A percentile compares a stretch with the other conserved stretches of the same genome.
These are phyloP conservation scores for Saccopteryx bilineata DNA, from an alignment of 2,113 vertebrate genomes.

Conservation along the genomic window DNA sequence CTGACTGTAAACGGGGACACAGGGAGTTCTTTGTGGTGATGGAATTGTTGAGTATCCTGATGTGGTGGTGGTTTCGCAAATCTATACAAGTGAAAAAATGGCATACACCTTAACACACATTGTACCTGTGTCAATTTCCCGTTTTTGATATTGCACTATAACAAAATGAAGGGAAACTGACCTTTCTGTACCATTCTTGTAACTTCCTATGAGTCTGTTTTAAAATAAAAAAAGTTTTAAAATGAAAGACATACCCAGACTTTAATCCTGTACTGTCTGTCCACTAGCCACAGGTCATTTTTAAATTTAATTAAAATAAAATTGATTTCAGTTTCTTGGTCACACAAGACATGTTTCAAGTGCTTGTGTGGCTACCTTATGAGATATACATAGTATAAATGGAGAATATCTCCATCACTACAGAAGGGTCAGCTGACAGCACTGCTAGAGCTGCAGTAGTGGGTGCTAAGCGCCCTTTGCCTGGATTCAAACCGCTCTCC, in stretches of 20 bases:
- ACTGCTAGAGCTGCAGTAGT: background rate
- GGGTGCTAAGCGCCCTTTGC: background rate
- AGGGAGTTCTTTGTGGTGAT: background rate
- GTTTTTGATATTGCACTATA: background rate
- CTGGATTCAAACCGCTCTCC: background rate
- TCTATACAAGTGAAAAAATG: background rate
- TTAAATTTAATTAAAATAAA: background rate
- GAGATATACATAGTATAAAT: background rate
- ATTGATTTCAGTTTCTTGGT: background rate
- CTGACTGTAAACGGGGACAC: background rate
- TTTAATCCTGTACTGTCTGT: background rate
- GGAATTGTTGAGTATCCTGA: background rate
- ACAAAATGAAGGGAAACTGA: background rate
- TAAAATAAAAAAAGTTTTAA: slow-evolving; percentile 9
- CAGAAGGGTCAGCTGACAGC: background rate
- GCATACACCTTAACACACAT: background rate
- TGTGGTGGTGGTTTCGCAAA: background rate
- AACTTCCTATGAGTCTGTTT: slow-evolving; percentile 23
- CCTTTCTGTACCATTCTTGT: background rate
- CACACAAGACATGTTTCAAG: background rate
- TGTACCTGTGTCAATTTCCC: background rate
- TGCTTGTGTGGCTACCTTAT: background rate
- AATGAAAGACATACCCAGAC: background rate
- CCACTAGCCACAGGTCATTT: background rate
- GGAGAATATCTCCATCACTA: background rate